Evolutionary conservation across 2,888 invertebrate genomes (phyloP), one percentile per base, ranked within the genome.

Genomic region (Drosophila kanekoi): DNA sequence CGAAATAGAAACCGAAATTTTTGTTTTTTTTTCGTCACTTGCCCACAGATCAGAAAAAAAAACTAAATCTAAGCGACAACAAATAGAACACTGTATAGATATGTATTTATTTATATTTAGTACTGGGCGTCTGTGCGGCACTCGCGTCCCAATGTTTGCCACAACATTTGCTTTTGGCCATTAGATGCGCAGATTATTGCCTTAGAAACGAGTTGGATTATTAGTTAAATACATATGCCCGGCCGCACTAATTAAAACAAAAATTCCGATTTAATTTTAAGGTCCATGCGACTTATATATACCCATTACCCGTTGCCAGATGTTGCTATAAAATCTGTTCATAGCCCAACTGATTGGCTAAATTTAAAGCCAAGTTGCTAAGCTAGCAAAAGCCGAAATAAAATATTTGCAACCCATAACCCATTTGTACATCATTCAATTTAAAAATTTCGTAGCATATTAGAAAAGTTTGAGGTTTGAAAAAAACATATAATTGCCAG

Each of bases 1-100:
- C 53, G 53, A 79, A 81, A 83, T 87, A 83, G 87, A 83, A 83
- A 61, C 49, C 63, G 59, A 81, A 68, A 57, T 63, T 72, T 52
- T 45, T 32, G 54, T 18, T 79, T 66, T 48, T 76, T n/a, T 79
- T 65, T 77, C 72, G 60, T 78, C 79, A 72, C 62, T 49, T 70
- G 70, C 59, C 65, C 38, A 64, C 47, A 56, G 37, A n/a, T 28
- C n/a, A 23, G 45, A 68, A 47, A 65, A 16, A 40, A 52, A 43
- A 44, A 11, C 20, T 56, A 49, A 69, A 56, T 52, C 35, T 33
- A 51, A 23, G 65, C 58, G 72, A 68, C 59, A 74, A 78, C 62
- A 72, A 56, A 73, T 57, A 66, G 56, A 60, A 52, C 57, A 56
- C 49, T 62, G 65, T 54, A 77, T 37, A 61, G 43, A 65, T 48